Conservation (phyloP, 2,113 vertebrate genomes). For the Climacteris rufus region DNA sequence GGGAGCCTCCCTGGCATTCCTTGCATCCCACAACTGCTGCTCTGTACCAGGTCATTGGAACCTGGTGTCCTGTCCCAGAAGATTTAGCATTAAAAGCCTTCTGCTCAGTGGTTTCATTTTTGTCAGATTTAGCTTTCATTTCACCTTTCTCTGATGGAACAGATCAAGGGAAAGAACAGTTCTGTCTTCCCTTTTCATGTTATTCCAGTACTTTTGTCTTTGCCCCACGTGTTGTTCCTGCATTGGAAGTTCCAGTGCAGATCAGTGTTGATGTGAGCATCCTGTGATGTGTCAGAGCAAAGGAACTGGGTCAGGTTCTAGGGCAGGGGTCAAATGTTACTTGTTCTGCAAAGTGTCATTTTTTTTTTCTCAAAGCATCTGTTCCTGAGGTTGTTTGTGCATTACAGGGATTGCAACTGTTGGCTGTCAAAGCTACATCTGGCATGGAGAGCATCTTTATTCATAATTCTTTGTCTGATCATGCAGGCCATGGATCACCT, state of each 20-base stretch:
- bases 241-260: neutral
- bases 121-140: neutral
- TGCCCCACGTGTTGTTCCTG: neutral
- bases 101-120: neutral
- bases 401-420: neutral
- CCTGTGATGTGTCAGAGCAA: neutral
- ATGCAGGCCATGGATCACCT: conserved; percentile 94
- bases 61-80: neutral
- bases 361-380: neutral
- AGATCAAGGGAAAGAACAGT: neutral
- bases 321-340: neutral
- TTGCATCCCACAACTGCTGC: neutral
- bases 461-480: neutral
- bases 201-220: neutral
- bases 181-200: neutral
- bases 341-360: neutral
- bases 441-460: neutral
- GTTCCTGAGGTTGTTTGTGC: neutral
- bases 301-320: neutral
- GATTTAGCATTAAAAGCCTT: neutral
- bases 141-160: neutral
- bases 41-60: neutral
- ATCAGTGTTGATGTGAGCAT: neutral
- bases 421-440: neutral
- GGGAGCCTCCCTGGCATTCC: neutral